Evolutionary conservation across 2,797 vertebrate species (phyloP).

Genomic region (Rhinoraja longicauda): DNA sequence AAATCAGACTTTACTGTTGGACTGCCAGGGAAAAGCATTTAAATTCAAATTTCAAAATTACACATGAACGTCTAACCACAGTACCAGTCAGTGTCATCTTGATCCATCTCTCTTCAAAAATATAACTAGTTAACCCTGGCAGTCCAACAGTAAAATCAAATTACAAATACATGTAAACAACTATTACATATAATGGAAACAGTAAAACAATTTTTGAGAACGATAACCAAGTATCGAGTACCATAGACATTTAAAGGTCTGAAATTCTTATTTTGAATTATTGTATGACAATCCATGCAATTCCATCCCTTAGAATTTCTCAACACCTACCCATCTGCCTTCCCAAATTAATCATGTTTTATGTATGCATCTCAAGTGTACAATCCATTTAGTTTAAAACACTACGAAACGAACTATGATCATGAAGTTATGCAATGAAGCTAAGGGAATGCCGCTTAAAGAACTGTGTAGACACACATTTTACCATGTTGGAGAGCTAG

Average conservation of each 20-base stretch:
- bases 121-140: background rate
- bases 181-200: background rate
- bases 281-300: background rate
- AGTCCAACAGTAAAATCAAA: too few relatives aligned
- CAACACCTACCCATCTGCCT: background rate
- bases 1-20: too few relatives aligned
- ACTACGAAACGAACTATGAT: background rate
- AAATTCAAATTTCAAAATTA: background rate
- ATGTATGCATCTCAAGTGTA: background rate
- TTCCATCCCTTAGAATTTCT: background rate
- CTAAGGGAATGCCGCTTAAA: background rate
- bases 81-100: background rate
- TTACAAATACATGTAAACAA: background rate
- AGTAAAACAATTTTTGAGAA: background rate
- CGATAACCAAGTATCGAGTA: background rate
- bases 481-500: background rate
- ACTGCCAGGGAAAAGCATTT: background rate
- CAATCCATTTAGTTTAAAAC: background rate
- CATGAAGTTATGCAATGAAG: background rate
- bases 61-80: background rate
- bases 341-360: background rate
- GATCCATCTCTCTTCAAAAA: background rate
- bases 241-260: background rate
- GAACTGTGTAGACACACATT: background rate
- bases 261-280: background rate